These are phyloP conservation scores for Beaufortia kweichowensis DNA, from an alignment of 2,113 vertebrate genomes.

Conservation along the genomic window DNA sequence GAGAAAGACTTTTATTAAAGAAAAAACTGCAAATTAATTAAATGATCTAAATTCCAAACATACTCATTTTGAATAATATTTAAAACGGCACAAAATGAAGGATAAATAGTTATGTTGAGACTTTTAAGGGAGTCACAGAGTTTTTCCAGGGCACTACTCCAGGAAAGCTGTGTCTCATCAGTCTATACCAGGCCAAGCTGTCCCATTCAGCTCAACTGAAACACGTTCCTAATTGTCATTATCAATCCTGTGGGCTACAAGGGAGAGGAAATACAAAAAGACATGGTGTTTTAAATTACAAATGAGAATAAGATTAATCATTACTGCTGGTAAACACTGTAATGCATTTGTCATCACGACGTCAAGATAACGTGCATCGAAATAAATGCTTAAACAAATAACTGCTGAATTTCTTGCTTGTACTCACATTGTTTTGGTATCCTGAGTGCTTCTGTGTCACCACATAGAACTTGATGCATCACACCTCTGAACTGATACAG, in stretches of 20 bases:
- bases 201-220: conserved; percentile 60
- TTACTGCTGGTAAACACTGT: not conserved
- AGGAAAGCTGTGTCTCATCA: conserved; percentile 58
- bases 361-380: not conserved
- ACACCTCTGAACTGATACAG: conserved; percentile 98
- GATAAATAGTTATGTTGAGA: conserved; percentile 61
- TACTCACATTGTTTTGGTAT: conserved; percentile 99
- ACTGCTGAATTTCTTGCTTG: not conserved
- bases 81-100: conserved; percentile 62
- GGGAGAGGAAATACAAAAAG: conserved; percentile 34
- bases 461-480: conserved; percentile 93
- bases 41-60: conserved; percentile 37
- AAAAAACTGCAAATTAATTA: conserved; percentile 33
- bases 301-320: conserved; percentile 13
- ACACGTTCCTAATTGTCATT: conserved; percentile 81
- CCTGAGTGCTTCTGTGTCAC: conserved; percentile 90
- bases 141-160: conserved; percentile 66
- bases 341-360: not conserved
- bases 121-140: conserved; percentile 58
- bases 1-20: conserved; percentile 2
- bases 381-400: conserved; percentile 3
- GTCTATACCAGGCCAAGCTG: conserved; percentile 51
- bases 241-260: conserved; percentile 95
- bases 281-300: not conserved
- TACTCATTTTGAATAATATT: conserved; percentile 36